Evolutionary conservation across 2,888 invertebrate species (phyloP).

Genomic region (Phaedon cochleariae): DNA sequence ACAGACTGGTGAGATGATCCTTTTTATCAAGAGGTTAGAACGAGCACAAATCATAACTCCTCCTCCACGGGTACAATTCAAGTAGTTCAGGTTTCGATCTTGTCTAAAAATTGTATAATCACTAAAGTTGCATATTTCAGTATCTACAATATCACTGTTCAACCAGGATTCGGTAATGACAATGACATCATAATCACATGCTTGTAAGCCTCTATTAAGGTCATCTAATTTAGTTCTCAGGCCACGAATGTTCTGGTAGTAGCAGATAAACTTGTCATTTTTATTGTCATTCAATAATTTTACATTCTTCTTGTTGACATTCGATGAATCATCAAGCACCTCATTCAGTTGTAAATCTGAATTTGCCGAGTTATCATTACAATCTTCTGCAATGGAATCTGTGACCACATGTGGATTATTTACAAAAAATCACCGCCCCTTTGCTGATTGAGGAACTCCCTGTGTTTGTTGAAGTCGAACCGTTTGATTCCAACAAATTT

Average conservation of each 20-base stretch:
- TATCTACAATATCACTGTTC: background rate
- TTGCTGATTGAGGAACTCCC: background rate
- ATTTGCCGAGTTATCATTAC: background rate
- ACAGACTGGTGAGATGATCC: background rate
- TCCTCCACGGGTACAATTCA: background rate
- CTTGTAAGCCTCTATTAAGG: background rate
- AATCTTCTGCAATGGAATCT: too few relatives aligned
- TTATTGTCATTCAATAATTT: background rate
- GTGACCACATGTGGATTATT: too few relatives aligned
- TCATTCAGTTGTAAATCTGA: background rate
- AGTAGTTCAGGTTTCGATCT: background rate
- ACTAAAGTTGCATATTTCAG: background rate
- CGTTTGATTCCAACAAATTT: background rate
- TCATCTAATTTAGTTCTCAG: conserved; percentile 5
- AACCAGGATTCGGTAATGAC: conserved; percentile 7
- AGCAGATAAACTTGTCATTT: background rate
- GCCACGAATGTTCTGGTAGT: background rate
- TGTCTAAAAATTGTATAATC: background rate
- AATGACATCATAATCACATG: background rate
- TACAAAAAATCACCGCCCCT: background rate
- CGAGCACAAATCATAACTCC: conserved; percentile 1
- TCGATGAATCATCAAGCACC: background rate
- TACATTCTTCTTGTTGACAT: background rate
- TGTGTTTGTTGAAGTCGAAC: conserved; percentile 3
- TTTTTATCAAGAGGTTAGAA: background rate